These are phyloP conservation scores for Clarias fuscus DNA, from an alignment of 2,797 vertebrate genomes.

Conservation along the genomic window DNA sequence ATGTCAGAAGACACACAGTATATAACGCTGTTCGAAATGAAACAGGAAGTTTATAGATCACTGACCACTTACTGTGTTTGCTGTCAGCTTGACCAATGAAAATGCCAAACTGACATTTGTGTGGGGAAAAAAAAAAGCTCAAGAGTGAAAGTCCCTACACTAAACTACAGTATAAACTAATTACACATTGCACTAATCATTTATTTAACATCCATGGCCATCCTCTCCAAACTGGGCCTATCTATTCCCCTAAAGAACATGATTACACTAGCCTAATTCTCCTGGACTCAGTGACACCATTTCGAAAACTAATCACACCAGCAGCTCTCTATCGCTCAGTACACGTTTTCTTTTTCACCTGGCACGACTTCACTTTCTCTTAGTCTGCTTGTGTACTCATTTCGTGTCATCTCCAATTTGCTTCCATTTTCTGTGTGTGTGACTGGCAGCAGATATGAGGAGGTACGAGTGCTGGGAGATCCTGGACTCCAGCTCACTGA, in stretches of 20 bases:
- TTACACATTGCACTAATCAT: neutral
- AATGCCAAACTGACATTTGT: neutral
- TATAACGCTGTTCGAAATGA: neutral
- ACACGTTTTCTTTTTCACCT: neutral
- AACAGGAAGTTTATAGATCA: neutral
- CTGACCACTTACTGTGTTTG: neutral
- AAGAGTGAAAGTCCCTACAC: neutral
- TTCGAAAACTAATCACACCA: neutral
- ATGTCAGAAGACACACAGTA: neutral
- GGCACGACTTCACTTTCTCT: slow-evolving; percentile 1
- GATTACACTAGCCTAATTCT: neutral
- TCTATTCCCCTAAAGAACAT: neutral
- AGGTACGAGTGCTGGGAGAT: slow-evolving; percentile 11
- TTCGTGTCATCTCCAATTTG: neutral
- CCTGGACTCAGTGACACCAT: neutral
- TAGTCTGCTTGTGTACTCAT: neutral
- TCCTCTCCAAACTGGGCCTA: neutral
- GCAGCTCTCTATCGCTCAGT: neutral
- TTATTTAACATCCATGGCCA: neutral
- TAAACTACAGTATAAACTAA: neutral
- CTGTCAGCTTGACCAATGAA: neutral
- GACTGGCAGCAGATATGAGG: slow-evolving; percentile 4
- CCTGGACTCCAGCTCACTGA: neutral
- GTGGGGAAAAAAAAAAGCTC: neutral
- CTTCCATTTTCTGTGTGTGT: neutral